Base-by-base conservation (phyloP, 2,113 vertebrate species). In the Seriola dumerili region DNA sequence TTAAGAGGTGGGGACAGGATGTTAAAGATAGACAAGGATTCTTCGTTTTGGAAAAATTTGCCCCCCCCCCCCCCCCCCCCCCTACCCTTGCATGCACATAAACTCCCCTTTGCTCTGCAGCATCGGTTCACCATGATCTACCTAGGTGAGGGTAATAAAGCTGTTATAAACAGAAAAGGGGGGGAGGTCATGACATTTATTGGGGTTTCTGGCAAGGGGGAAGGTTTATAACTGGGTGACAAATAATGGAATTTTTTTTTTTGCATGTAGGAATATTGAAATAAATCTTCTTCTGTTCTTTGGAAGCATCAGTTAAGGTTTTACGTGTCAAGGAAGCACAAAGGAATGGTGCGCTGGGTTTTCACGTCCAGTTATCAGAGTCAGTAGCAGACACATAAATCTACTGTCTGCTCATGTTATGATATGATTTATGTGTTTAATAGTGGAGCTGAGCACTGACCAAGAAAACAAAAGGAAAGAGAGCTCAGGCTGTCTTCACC, bases 171-270 rank as follows among this genome's bases (percentile, higher is more conserved):
- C 71, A 88, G 58, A 88, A 84, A 85, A 75, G 65, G 67, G 44
- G 80, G 11, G 54, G 58, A 85, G 88, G 86, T 91, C 29, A 72
- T 86, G 89, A 92, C 86, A 78, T 92, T 85, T 88, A 90, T 81
- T 81, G 72, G 78, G 58, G 57, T 83, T 52, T 67, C 61, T 84
- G 80, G 84, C 57, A 52, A 69, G 21, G 10, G 16, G 23, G 36
- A 79, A 52, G 16, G 59, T 87, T 91, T 88, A 89, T 69, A 83
- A 76, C 71, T 85, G 85, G 87, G 89, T 83, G 75, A 89, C 58
- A 13, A 44, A 74, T 73, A 72, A 78, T 75, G 78, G 85, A 29
- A 73, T 10, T 70, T 69, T 74, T 72, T 72, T 72, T 71, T 62
- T 38, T 9, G 38, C 23, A 12, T 62, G 48, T 25, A 58, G 83